These are phyloP conservation scores for Hoplostethus mediterraneus DNA, from an alignment of 2,797 vertebrate genomes.

Conservation along the genomic window DNA sequence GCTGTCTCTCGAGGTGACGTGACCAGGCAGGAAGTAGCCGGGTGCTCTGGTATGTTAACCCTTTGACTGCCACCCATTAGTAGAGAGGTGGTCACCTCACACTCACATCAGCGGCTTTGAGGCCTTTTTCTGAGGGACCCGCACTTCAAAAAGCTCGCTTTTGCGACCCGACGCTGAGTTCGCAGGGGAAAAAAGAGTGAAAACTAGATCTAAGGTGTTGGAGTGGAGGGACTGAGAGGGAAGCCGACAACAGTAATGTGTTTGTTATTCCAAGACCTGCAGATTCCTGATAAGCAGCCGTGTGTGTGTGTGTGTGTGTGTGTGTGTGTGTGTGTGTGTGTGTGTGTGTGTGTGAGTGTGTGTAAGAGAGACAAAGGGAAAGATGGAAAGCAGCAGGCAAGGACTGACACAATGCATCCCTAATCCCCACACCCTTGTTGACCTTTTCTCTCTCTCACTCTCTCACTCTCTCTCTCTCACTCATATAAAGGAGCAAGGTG, in stretches of 20 bases:
- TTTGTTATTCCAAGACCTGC: conserved; percentile 57
- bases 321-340: not conserved
- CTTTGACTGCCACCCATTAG: conserved; percentile 18
- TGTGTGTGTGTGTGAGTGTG: conserved; percentile 2
- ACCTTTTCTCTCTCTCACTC: conserved; percentile 27
- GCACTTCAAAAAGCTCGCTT: too few relatives aligned
- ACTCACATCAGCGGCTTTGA: not conserved
- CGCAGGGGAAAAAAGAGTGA: not conserved
- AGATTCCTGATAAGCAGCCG: conserved; percentile 59
- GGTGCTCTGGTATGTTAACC: conserved; percentile 43
- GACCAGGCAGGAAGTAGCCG: conserved; percentile 70
- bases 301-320: conserved; percentile 11
- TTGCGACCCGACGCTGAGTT: not conserved
- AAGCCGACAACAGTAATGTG: conserved; percentile 13
- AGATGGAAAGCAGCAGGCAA: conserved; percentile 63
- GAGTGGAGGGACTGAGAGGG: not conserved
- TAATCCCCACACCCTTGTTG: conserved; percentile 33
- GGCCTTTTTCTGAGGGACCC: not conserved
- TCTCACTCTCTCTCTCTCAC: conserved; percentile 2
- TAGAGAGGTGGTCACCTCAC: not conserved
- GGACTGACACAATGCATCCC: conserved; percentile 50
- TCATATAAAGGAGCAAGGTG: conserved; percentile 38
- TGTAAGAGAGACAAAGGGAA: not conserved
- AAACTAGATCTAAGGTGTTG: not conserved
- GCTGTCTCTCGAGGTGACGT: conserved; percentile 54